A percentile compares a stretch with the other conserved stretches of the same genome.
These are phyloP conservation scores for Alca torda DNA, from an alignment of 2,797 vertebrate genomes.

Conservation along the genomic window DNA sequence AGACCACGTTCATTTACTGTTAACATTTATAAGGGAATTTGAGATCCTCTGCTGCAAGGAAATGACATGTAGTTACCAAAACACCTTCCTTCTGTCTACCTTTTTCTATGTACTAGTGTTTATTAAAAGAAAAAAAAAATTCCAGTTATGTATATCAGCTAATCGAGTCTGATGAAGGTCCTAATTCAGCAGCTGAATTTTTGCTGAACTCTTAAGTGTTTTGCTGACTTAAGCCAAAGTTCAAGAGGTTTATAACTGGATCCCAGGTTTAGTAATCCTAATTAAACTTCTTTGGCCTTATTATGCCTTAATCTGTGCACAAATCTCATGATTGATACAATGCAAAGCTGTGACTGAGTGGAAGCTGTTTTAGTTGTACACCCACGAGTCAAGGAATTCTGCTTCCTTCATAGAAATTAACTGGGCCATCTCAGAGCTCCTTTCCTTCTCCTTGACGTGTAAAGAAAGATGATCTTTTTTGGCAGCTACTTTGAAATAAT, in stretches of 20 bases:
- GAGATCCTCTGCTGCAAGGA: background rate
- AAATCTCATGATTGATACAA: background rate
- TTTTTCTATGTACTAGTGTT: background rate
- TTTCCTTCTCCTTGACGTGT: background rate
- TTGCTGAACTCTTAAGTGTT: background rate
- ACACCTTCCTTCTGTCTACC: background rate
- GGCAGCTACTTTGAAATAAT: background rate
- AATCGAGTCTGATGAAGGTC: background rate
- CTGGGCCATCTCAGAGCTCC: background rate
- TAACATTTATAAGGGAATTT: background rate
- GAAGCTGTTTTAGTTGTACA: background rate
- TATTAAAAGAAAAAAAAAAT: background rate
- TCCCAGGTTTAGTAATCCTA: slow-evolving; percentile 18
- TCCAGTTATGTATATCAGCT: background rate
- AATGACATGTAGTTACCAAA: background rate
- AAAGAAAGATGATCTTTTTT: background rate
- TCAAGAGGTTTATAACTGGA: background rate
- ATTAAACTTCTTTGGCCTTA: slow-evolving; percentile 22
- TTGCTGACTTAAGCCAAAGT: background rate
- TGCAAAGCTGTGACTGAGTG: background rate
- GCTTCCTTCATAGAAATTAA: background rate
- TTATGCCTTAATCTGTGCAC: background rate
- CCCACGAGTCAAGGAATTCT: background rate
- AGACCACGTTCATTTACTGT: background rate
- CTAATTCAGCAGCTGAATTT: slow-evolving; percentile 3